Evolutionary conservation across 2,888 invertebrate genomes (phyloP).

Genomic region (Tortricodes alternella): DNA sequence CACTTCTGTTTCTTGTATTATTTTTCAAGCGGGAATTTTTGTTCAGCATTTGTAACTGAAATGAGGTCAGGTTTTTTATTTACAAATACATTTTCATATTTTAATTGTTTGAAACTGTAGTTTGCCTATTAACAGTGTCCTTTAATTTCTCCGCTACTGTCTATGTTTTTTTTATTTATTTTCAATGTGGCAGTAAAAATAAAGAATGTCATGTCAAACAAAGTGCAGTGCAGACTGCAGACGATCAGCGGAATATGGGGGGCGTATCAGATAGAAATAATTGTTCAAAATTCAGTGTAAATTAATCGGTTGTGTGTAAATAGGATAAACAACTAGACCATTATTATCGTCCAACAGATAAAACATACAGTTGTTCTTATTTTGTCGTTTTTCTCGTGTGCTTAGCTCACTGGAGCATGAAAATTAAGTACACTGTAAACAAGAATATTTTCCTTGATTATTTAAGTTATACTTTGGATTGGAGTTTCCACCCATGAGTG

Average conservation of each 20-base stretch:
- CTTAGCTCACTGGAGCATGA: conserved; percentile 25
- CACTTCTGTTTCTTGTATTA: too few species aligned
- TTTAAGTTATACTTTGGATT: conserved; percentile 5
- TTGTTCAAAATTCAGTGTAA: conserved; percentile 3
- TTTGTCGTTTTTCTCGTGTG: conserved; percentile 2
- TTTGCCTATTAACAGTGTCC: not conserved
- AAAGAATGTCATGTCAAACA: conserved; percentile 27
- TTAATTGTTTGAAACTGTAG: too few species aligned
- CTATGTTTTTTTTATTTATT: not conserved
- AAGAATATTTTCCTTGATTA: conserved; percentile 16
- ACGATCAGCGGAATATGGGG: conserved; percentile 12
- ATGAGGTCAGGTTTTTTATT: too few species aligned
- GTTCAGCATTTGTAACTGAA: too few species aligned
- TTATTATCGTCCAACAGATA: not conserved
- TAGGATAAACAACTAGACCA: not conserved
- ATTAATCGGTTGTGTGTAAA: not conserved
- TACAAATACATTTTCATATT: too few species aligned
- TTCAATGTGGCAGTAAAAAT: not conserved
- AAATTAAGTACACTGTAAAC: conserved; percentile 24
- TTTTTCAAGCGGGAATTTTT: too few species aligned
- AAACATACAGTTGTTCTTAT: not conserved
- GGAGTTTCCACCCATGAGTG: conserved; percentile 1
- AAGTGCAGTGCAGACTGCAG: conserved; percentile 21
- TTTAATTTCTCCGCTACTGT: not conserved
- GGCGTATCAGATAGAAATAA: conserved; percentile 28